Conservation (phyloP, 1,140 invertebrate species). For the Melipona quadrifasciata region DNA sequence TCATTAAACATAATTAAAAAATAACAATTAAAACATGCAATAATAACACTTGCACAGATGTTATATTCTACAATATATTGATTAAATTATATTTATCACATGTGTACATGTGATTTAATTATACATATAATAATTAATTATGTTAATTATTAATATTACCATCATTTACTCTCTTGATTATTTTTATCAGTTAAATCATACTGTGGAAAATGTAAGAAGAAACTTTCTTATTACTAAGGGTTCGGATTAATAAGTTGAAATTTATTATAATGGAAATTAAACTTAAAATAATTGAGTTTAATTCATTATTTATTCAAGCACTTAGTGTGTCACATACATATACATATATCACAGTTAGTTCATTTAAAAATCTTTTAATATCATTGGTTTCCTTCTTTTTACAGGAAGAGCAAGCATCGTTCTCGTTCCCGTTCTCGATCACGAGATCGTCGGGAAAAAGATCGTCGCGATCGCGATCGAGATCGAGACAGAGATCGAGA, state of each 20-base stretch:
- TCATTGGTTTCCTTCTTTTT: slow-evolving; percentile 55
- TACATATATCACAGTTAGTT: neutral
- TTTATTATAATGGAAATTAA: neutral
- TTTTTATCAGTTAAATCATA: neutral
- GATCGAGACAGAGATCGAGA: slow-evolving; percentile 75
- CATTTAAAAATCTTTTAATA: neutral
- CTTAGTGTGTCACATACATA: neutral
- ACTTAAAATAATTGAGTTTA: neutral
- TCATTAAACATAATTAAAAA: neutral
- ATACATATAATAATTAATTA: neutral
- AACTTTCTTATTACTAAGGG: slow-evolving; percentile 18
- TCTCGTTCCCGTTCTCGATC: slow-evolving; percentile 80
- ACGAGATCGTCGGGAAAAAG: slow-evolving; percentile 76
- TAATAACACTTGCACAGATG: neutral
- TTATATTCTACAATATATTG: neutral
- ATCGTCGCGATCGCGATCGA: slow-evolving; percentile 78
- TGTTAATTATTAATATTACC: neutral
- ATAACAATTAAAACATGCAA: neutral
- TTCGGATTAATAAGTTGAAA: slow-evolving; percentile 20
- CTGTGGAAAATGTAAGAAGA: neutral
- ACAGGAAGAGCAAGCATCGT: slow-evolving; percentile 80
- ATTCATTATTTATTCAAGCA: neutral
- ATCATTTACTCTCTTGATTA: neutral
- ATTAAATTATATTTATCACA: neutral
- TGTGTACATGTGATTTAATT: neutral